Conservation (phyloP, 2,888 invertebrate genomes). For the Phengaris alcon region DNA sequence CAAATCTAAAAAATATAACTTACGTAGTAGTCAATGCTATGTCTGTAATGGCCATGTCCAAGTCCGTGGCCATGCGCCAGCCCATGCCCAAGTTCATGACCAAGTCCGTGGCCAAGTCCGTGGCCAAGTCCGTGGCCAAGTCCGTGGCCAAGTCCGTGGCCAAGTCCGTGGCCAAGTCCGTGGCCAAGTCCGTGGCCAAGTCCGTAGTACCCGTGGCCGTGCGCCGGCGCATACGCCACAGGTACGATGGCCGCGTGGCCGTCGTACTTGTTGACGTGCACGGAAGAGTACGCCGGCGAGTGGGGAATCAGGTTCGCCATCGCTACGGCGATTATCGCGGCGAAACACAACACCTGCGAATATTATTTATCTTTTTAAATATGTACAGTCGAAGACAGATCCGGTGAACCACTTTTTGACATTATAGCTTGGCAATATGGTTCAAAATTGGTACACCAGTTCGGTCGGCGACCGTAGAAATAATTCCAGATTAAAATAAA, state of each 20-base stretch:
- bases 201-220: constrained; percentile 15
- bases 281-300: constrained; percentile 54
- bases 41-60: constrained; percentile 44
- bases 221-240: constrained; percentile 28
- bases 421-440: too few species aligned
- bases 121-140: too few species aligned
- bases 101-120: too few species aligned
- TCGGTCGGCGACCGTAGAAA: too few species aligned
- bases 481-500: too few species aligned
- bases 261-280: constrained; percentile 58
- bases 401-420: too few species aligned
- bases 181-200: constrained; percentile 44
- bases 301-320: constrained; percentile 46
- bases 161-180: not conserved
- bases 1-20: constrained; percentile 22
- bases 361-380: not conserved
- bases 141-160: constrained; percentile 43
- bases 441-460: too few species aligned
- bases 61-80: constrained; percentile 11
- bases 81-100: too few species aligned
- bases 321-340: constrained; percentile 48
- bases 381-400: not conserved
- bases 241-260: constrained; percentile 55
- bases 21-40: constrained; percentile 44
- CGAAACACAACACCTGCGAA: constrained; percentile 48